These are phyloP conservation scores for Heliconius aoede DNA, from an alignment of 2,888 invertebrate species.

Conservation along the genomic window DNA sequence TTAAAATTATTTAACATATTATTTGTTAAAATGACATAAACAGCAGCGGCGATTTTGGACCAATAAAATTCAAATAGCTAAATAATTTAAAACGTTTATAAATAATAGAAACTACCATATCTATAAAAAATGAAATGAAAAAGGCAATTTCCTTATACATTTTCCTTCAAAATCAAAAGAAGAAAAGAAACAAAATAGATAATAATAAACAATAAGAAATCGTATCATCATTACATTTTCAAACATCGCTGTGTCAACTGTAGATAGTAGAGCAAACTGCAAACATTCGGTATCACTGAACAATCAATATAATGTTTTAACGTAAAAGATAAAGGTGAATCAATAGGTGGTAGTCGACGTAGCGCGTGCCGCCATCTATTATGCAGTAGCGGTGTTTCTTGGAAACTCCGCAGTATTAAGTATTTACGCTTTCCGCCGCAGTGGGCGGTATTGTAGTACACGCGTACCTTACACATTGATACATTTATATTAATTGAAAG, in stretches of 20 bases:
- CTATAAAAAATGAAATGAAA: neutral
- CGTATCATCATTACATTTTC: conserved; percentile 22
- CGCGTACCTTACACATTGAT: neutral
- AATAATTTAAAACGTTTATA: neutral
- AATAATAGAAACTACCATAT: neutral
- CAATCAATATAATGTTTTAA: conserved; percentile 70
- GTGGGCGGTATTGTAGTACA: conserved; percentile 11
- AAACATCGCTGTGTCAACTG: conserved; percentile 45
- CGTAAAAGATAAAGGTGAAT: conserved; percentile 57
- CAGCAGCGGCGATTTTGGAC: neutral
- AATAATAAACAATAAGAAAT: conserved; percentile 28
- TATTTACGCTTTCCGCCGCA: conserved; percentile 27
- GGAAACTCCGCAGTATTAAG: conserved; percentile 19
- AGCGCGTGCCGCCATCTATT: conserved; percentile 65
- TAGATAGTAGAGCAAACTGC: conserved; percentile 57
- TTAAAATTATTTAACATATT: neutral
- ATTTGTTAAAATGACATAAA: neutral
- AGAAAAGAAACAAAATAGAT: conserved; percentile 1
- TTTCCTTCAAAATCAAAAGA: conserved; percentile 14
- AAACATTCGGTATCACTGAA: conserved; percentile 64
- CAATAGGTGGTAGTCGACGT: conserved; percentile 51
- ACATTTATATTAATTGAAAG: neutral
- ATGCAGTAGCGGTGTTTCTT: conserved; percentile 62
- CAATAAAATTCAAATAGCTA: neutral
- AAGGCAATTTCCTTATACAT: neutral